These are phyloP conservation scores for Cygnus buccinator DNA, from an alignment of 2,113 vertebrate species.

Conservation along the genomic window DNA sequence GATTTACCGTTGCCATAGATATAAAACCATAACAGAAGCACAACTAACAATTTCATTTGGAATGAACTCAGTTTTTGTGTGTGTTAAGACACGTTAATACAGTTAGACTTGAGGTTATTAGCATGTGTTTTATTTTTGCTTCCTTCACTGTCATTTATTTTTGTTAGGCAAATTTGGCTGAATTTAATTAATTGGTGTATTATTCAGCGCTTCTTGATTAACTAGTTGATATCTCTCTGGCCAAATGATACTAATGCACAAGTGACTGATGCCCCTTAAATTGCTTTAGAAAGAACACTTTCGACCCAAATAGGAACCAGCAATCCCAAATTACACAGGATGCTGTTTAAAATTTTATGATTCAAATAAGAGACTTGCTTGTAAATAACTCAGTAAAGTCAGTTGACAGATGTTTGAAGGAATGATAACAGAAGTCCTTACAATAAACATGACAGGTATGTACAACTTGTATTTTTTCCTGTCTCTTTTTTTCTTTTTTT, in stretches of 20 bases:
- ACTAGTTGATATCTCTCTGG: background rate
- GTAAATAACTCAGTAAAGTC: background rate
- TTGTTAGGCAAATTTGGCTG: background rate
- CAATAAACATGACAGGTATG: background rate
- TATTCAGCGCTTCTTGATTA: background rate
- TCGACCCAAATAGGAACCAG: background rate
- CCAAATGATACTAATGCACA: background rate
- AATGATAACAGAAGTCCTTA: background rate
- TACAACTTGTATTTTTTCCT: background rate
- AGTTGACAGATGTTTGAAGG: background rate
- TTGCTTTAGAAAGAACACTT: background rate
- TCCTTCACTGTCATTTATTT: background rate
- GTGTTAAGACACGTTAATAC: background rate
- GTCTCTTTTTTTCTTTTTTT: background rate
- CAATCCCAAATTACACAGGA: background rate
- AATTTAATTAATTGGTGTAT: background rate
- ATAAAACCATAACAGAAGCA: slow-evolving; percentile 58
- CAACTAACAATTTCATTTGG: slow-evolving; percentile 58
- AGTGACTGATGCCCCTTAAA: background rate
- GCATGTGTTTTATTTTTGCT: background rate
- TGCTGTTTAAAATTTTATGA: background rate
- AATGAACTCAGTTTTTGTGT: slow-evolving; percentile 13
- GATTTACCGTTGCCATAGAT: slow-evolving; percentile 60
- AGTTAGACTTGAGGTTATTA: background rate
- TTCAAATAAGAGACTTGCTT: background rate